phyloP scores from a whole-genome alignment of 2,888 invertebrate species.

The Meteorus cinctellus region DNA sequence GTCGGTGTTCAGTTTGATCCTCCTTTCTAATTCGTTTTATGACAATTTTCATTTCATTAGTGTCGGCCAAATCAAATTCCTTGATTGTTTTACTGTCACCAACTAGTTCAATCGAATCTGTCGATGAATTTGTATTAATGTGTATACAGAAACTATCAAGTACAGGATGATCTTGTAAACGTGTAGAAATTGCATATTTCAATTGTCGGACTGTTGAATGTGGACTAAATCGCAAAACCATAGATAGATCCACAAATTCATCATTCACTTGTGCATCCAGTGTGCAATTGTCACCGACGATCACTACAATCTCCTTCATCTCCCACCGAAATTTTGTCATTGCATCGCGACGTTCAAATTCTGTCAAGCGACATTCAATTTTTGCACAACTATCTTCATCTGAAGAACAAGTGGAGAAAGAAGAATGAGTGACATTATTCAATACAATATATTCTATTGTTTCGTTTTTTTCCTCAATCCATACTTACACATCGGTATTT shows the following conservation, averaged over 20 bases:
- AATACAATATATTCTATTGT: background rate
- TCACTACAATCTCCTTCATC: background rate
- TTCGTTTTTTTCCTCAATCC: background rate
- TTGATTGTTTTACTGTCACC: slow-evolving; percentile 12
- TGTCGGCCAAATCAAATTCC: background rate
- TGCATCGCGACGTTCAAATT: background rate
- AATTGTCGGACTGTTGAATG: background rate
- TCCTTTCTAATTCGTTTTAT: background rate
- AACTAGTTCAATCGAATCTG: background rate
- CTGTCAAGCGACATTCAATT: background rate
- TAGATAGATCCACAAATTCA: background rate
- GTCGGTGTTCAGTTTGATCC: background rate
- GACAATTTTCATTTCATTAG: background rate
- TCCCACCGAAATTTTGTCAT: background rate
- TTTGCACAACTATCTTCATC: too few relatives aligned
- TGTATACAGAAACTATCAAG: background rate
- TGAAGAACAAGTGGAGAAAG: background rate
- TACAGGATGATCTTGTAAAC: background rate
- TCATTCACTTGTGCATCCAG: background rate
- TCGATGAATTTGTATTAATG: background rate
- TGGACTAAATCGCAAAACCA: background rate
- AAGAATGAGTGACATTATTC: background rate
- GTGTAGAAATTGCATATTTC: background rate
- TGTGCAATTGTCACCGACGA: background rate
- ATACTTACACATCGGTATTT: slow-evolving; percentile 25